Base-by-base conservation (phyloP, 2,888 invertebrate species). In the Ecdyonurus torrentis region DNA sequence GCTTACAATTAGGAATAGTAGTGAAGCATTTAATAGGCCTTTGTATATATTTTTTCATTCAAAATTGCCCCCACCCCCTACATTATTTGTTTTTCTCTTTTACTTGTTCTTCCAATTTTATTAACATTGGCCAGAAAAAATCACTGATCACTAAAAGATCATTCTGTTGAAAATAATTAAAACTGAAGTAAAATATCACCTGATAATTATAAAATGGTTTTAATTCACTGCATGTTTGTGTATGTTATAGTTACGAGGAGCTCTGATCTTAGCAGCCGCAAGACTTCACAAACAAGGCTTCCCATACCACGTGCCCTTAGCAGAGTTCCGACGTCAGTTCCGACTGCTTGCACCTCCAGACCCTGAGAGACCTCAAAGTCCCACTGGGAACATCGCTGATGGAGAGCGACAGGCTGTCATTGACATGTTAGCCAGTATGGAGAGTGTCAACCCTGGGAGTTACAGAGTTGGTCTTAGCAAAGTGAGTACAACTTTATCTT, bases 381-480 rank as follows among this genome's bases (percentile, higher is more conserved):
- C 70, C 63, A 74, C 74, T 67, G 23, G 66, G 23, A 64, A 64
- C 23, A 64, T 66, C 68, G 71, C n/a, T 66, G 70, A 55, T n/a
- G 75, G 81, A 65, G 83, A 81, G 72, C 77, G 85, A 59, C 83
- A 84, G 70, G 82, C 86, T 58, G 91, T 91, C 1, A 89, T 91
- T 72, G 87, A 90, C 71, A 89, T 96, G 81, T 77, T 96, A 65
- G 78, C 87, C 25, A 81, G 84, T 5, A 79, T 93, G 64, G 94
- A 94, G 55, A 20, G 15, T 74, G 78, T 95, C 64, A 93, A 94
- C 72, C 81, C 87, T 64, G 84, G 90, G 55, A 85, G 87, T 69
- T 95, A 92, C 77, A 81, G 93, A 64, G 86, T 96, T 62, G 96
- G 96, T 23, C 83, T 94, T 63, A 93, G 92, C 75, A 91, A 94